These are phyloP conservation scores for Babylonia areolata DNA, from an alignment of 1,140 invertebrate genomes.

Conservation along the genomic window DNA sequence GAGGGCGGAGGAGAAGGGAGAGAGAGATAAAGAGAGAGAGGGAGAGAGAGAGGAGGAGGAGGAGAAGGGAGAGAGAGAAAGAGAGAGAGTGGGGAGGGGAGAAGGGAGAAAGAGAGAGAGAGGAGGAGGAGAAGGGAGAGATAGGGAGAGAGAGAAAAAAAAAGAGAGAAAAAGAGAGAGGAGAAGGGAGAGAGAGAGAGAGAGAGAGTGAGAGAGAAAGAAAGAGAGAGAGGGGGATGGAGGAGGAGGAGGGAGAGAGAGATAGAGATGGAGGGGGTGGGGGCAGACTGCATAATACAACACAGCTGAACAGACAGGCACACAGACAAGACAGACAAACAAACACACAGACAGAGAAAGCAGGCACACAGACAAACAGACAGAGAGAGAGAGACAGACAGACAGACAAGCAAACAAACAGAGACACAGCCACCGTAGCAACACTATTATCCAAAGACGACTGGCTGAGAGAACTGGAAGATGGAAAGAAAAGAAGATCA, in stretches of 20 bases:
- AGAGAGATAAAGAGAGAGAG: too few relatives aligned
- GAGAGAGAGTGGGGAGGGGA: neutral
- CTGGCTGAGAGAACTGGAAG: too few relatives aligned
- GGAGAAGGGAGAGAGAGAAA: too few relatives aligned
- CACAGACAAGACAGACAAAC: conserved; percentile 2
- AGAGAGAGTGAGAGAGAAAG: conserved; percentile 3
- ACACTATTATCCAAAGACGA: neutral
- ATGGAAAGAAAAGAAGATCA: too few relatives aligned
- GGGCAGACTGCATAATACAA: neutral
- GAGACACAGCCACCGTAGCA: neutral
- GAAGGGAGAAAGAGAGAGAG: neutral
- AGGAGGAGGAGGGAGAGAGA: neutral
- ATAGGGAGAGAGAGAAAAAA: neutral
- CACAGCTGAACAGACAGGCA: neutral
- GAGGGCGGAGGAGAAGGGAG: too few relatives aligned
- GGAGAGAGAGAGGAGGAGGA: too few relatives aligned
- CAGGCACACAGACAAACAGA: too few relatives aligned
- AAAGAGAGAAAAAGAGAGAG: neutral
- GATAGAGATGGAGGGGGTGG: neutral
- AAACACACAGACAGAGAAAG: too few relatives aligned
- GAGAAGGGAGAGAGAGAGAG: neutral
- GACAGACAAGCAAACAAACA: neutral
- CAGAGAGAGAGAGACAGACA: neutral
- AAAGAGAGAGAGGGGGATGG: neutral
- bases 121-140: neutral